phyloP scores from a whole-genome alignment of 2,888 invertebrate species.

The Ormyrus nitidulus region DNA sequence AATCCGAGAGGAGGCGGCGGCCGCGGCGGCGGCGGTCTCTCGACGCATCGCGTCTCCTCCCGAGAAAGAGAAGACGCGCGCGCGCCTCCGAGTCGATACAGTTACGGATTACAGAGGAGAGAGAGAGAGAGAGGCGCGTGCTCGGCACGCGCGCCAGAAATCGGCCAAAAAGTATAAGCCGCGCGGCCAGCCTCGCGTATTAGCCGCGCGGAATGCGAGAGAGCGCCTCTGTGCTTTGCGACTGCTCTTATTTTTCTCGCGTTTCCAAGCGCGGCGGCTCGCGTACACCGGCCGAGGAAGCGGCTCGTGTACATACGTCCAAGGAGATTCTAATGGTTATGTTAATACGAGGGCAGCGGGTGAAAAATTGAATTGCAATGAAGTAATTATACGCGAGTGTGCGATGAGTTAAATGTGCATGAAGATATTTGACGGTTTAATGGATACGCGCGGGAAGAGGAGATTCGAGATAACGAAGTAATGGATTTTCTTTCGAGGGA shows the following conservation, averaged over 20 bases:
- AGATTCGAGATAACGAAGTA: too few relatives aligned
- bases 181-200: background rate
- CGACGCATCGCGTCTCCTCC: constrained; percentile 22
- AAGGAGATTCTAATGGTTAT: too few relatives aligned
- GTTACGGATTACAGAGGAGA: background rate
- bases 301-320: background rate
- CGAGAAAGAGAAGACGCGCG: background rate
- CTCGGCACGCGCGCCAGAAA: constrained; percentile 49
- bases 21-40: background rate
- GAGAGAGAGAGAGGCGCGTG: background rate
- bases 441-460: too few relatives aligned
- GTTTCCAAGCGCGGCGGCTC: too few relatives aligned
- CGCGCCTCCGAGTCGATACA: constrained; percentile 30
- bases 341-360: too few relatives aligned
- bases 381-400: too few relatives aligned
- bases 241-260: background rate
- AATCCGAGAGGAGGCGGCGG: constrained; percentile 13
- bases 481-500: too few relatives aligned
- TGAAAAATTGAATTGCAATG: too few relatives aligned
- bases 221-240: background rate
- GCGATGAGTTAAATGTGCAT: too few relatives aligned
- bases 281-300: too few relatives aligned
- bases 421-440: too few relatives aligned
- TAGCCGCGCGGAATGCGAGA: background rate
- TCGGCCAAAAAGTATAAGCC: constrained; percentile 12